Evolutionary conservation across 2,113 vertebrate genomes (phyloP), one percentile per base, ranked within the genome.

Genomic region (Vanacampus margaritifer): DNA sequence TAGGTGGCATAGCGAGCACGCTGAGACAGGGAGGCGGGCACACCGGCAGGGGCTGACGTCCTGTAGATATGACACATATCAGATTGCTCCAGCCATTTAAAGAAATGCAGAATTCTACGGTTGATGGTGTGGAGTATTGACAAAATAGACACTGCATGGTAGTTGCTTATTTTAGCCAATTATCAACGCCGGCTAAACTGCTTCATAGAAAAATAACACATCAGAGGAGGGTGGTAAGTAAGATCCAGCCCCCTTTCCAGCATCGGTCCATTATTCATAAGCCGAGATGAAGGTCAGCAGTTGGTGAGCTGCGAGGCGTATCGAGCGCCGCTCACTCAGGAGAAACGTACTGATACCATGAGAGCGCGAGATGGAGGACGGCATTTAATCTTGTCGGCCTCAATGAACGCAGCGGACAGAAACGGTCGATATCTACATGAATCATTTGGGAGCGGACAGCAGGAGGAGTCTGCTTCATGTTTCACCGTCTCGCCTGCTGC

Each of bases 1-100:
- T 96, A 99, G 0, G 96, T 98, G 78, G 95, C 98, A 3, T 97
- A 98, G 28, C 95, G 95, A 1, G 95, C 96, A 21, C 91, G 93
- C 79, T 98, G 96, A 80, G 93, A 91, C 0, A 93, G 91, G 0
- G 95, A 95, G 7, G 93, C 87, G 5, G 90, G 79, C 54, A 89
- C 58, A 19, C 84, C 87, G 0, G 80, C 79, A 0, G 90, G 89
- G 16, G 87, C 90, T 1, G 91, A 91, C 0, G 84, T 87, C 76
- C 91, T 92, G 75, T n/a, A n/a, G n/a, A n/a, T n/a, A n/a, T n/a
- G n/a, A n/a, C n/a, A n/a, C n/a, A n/a, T n/a, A n/a, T n/a, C n/a
- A n/a, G n/a, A n/a, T n/a, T n/a, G n/a, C n/a, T n/a, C n/a, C n/a
- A n/a, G n/a, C n/a, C n/a, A n/a, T n/a, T n/a, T n/a, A n/a, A n/a